Evolutionary conservation across 2,797 vertebrate species (phyloP).

Genomic region (Ptychobarbus kaznakovi): DNA sequence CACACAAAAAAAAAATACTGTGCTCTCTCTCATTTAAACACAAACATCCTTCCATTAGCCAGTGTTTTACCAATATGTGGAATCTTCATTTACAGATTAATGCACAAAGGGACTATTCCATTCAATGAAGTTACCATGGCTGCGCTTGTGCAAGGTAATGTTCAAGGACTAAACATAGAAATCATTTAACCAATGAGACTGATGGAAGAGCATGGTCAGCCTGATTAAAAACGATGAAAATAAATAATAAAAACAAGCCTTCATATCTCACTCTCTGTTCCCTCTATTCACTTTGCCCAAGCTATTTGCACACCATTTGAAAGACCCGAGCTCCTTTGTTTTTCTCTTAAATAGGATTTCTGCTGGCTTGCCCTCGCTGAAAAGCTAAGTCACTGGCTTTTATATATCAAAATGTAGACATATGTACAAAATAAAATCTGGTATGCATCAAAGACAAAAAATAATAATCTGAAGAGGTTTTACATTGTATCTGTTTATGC

Average conservation of each 20-base stretch:
- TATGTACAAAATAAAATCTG: neutral
- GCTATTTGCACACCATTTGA: slow-evolving; percentile 36
- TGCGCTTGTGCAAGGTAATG: neutral
- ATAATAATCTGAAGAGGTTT: neutral
- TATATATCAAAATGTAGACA: neutral
- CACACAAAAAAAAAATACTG: neutral
- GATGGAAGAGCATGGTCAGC: slow-evolving; percentile 11
- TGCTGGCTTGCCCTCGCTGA: neutral
- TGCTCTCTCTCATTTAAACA: neutral
- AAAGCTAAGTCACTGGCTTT: neutral
- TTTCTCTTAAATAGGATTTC: slow-evolving; percentile 12
- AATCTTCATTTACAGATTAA: slow-evolving; percentile 37
- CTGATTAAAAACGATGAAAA: slow-evolving; percentile 31
- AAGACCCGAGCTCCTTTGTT: slow-evolving; percentile 17
- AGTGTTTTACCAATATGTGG: slow-evolving; percentile 27
- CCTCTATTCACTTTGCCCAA: neutral
- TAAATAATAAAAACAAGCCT: slow-evolving; percentile 32
- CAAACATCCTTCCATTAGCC: slow-evolving; percentile 21
- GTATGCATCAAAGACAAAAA: neutral
- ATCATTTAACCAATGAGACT: slow-evolving; percentile 14
- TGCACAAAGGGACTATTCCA: slow-evolving; percentile 8
- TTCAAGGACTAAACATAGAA: slow-evolving; percentile 31
- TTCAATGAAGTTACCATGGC: slow-evolving; percentile 39
- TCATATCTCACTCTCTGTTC: neutral
- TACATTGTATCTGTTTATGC: neutral